These are phyloP conservation scores for Neostethus bicornis DNA, from an alignment of 2,797 vertebrate species.

Conservation along the genomic window DNA sequence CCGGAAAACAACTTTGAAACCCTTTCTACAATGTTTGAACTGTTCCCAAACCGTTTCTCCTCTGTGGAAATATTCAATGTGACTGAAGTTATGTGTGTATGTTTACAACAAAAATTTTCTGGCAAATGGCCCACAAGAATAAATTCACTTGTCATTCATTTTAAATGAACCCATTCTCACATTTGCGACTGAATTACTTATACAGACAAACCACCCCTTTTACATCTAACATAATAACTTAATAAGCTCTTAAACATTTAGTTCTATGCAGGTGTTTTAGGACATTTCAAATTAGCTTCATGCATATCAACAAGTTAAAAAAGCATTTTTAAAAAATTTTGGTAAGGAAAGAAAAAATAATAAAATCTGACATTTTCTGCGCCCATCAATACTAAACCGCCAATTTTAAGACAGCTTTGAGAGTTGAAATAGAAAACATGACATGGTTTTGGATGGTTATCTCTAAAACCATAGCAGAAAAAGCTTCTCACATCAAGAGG, in stretches of 20 bases:
- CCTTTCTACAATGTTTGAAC: not conserved
- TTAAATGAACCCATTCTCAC: not conserved
- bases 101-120: no score
- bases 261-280: not conserved
- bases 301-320: not conserved
- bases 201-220: no score
- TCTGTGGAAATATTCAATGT: slow-evolving; percentile 4
- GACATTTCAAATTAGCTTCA: not conserved
- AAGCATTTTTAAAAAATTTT: not conserved
- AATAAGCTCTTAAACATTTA: not conserved
- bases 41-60: not conserved
- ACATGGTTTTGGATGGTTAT: not conserved
- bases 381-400: not conserved
- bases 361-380: not conserved
- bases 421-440: not conserved
- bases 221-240: not conserved
- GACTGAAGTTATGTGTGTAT: slow-evolving; percentile 8
- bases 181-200: no score
- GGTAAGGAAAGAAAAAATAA: not conserved
- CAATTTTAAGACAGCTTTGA: not conserved
- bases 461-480: not conserved
- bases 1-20: not conserved
- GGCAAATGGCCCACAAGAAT: not conserved
- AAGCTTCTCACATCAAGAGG: not conserved
- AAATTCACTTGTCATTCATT: not conserved